Conservation (phyloP, 2,888 invertebrate species). For the Maniola hyperantus region DNA sequence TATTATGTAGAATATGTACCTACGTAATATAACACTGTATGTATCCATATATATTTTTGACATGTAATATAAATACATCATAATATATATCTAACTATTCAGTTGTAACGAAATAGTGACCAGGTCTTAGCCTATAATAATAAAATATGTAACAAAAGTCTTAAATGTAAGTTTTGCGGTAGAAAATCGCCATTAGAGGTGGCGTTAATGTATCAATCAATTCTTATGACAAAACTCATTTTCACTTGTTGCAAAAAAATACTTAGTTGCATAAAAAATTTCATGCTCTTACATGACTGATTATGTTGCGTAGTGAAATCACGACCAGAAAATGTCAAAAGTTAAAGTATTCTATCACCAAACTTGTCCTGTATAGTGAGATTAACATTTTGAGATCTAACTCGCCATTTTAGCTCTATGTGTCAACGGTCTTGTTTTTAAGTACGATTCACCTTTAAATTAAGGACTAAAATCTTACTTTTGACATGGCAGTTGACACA, state of each 20-base stretch:
- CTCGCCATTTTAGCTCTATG: too few species aligned
- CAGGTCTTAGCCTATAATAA: conserved; percentile 29
- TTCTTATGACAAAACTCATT: background rate
- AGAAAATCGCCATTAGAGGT: background rate
- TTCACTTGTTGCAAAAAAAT: background rate
- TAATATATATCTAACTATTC: conserved; percentile 8
- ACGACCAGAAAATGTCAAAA: background rate
- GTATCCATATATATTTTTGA: conserved; percentile 42
- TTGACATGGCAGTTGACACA: too few species aligned
- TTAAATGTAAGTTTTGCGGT: background rate
- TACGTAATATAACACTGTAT: conserved; percentile 14
- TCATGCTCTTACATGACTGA: background rate
- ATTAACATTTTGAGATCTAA: too few species aligned
- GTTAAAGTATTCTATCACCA: too few species aligned
- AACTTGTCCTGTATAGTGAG: too few species aligned
- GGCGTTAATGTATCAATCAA: background rate
- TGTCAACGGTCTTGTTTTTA: too few species aligned
- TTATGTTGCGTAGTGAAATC: background rate
- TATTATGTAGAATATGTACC: background rate
- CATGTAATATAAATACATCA: conserved; percentile 30
- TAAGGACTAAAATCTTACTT: too few species aligned
- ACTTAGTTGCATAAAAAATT: background rate
- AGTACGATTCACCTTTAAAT: too few species aligned
- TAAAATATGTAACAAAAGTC: background rate
- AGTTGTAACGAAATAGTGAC: conserved; percentile 34